phyloP scores from a whole-genome alignment of 2,113 vertebrate species.

The Scortum barcoo region DNA sequence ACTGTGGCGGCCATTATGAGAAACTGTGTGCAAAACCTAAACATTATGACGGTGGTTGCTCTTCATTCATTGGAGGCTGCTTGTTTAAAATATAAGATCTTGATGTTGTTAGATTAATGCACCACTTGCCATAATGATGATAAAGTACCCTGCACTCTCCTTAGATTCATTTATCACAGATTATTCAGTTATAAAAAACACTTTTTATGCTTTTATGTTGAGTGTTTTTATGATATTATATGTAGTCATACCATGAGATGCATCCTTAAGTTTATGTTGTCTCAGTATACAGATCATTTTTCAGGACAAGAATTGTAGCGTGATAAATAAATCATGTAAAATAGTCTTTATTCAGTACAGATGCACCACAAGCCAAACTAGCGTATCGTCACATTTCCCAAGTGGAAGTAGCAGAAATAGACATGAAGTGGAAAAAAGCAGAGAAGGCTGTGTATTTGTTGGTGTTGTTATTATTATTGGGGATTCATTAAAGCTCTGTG shows the following conservation, averaged over 20 bases:
- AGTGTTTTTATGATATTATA: background rate
- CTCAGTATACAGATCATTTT: background rate
- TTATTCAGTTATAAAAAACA: background rate
- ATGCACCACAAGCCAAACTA: background rate
- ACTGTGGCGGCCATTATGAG: background rate
- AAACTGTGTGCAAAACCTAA: background rate
- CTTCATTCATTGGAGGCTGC: background rate
- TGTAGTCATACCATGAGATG: background rate
- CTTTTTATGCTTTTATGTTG: no score
- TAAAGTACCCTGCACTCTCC: background rate
- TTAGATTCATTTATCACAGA: background rate
- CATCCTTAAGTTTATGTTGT: background rate
- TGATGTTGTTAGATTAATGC: background rate
- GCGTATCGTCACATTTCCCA: background rate
- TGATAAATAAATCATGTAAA: background rate
- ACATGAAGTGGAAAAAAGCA: background rate
- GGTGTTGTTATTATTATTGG: background rate
- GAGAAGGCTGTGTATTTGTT: background rate
- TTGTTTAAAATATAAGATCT: background rate
- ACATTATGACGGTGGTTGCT: no score
- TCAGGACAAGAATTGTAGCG: background rate
- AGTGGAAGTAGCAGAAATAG: background rate
- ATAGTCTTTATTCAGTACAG: background rate
- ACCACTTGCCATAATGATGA: background rate
- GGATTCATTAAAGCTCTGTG: background rate